Conservation (phyloP, 1,140 invertebrate genomes). For the Pseudobourletiella spinata region DNA sequence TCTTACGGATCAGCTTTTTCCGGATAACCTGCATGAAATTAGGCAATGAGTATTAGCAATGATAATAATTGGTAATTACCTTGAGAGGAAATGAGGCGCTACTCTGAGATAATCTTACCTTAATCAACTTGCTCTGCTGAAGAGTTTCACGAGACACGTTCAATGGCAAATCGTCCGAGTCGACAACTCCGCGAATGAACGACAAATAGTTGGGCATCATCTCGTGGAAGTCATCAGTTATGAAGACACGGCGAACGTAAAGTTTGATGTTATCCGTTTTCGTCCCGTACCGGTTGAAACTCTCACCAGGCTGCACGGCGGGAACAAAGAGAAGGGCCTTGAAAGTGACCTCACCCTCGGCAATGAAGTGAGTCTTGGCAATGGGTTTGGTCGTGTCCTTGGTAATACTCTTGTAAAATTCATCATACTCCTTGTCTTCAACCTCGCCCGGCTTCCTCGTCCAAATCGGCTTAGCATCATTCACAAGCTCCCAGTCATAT, state of each 20-base stretch:
- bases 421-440: constrained; percentile 75
- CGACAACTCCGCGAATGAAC: constrained; percentile 93
- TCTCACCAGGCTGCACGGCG: constrained; percentile 76
- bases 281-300: constrained; percentile 90
- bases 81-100: no score
- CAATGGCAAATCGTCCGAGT: constrained; percentile 97
- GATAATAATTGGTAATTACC: no score
- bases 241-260: constrained; percentile 95
- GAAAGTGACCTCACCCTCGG: constrained; percentile 98
- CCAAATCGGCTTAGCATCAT: constrained; percentile 97
- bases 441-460: constrained; percentile 83
- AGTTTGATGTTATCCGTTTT: constrained; percentile 92
- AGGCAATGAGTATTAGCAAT: no score
- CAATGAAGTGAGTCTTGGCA: constrained; percentile 87
- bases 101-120: no score
- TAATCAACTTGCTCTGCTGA: constrained; percentile 98
- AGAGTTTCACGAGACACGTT: constrained; percentile 97
- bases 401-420: constrained; percentile 89
- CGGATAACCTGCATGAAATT: constrained; percentile 64
- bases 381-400: constrained; percentile 83
- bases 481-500: constrained; percentile 97
- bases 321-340: constrained; percentile 92
- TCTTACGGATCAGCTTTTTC: constrained; percentile 96
- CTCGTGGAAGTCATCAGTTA: constrained; percentile 98
- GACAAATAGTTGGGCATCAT: constrained; percentile 97